Conservation (phyloP, 2,888 invertebrate species). For the Trachelus tabidus region DNA sequence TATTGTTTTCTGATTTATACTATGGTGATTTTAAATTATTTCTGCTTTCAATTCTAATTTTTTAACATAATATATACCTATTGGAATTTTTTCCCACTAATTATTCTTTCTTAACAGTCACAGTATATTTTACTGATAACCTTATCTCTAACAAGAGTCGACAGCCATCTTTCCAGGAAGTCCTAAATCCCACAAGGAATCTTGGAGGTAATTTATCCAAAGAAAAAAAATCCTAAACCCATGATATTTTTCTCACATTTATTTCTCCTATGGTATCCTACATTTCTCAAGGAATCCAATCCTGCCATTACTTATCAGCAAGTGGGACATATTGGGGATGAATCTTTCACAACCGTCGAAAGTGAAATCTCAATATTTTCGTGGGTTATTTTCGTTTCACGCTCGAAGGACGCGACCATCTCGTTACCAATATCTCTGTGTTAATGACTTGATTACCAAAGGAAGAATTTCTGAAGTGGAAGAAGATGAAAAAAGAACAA, state of each 20-base stretch:
- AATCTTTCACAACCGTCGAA: slow-evolving; percentile 35
- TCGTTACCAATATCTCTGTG: background rate
- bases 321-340: slow-evolving; percentile 30
- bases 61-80: background rate
- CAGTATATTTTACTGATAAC: background rate
- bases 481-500: background rate
- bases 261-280: background rate
- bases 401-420: background rate
- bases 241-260: background rate
- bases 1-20: background rate
- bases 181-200: background rate
- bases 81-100: background rate
- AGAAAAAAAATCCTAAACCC: background rate
- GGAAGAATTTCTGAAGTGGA: background rate
- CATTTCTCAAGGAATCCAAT: background rate
- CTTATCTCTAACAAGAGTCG: background rate
- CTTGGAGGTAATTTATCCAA: background rate
- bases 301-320: background rate
- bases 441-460: slow-evolving; percentile 18
- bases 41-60: background rate
- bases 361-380: slow-evolving; percentile 25
- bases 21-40: background rate
- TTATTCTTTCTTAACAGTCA: background rate
- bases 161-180: background rate
- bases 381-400: background rate